phyloP scores from a whole-genome alignment of 2,797 vertebrate species.

The Caiman crocodilus region DNA sequence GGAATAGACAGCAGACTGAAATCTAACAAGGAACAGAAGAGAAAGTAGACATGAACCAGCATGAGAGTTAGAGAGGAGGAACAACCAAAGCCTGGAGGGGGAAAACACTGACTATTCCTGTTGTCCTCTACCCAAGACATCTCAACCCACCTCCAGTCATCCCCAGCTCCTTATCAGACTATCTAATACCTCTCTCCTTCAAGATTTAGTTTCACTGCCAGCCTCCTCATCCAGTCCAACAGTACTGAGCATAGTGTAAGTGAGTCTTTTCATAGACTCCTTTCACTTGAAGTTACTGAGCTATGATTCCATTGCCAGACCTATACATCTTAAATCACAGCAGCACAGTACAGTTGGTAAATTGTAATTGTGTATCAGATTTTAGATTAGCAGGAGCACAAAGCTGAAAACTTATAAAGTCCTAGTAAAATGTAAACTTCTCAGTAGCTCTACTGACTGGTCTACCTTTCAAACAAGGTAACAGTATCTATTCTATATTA shows the following conservation, averaged over 20 bases:
- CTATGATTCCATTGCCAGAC: background rate
- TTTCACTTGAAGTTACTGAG: background rate
- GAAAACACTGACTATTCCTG: no score
- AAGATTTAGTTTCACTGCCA: no score
- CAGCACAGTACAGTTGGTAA: background rate
- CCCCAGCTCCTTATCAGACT: background rate
- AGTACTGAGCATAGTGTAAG: background rate
- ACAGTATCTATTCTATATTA: background rate
- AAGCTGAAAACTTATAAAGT: background rate
- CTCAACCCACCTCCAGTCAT: no score
- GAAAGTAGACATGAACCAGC: no score
- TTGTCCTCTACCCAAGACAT: no score
- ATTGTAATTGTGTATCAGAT: background rate
- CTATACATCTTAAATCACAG: background rate
- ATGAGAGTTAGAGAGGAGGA: no score
- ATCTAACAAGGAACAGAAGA: background rate
- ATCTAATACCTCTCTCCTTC: no score
- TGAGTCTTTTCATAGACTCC: background rate
- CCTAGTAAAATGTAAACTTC: rapidly evolving
- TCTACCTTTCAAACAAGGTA: background rate
- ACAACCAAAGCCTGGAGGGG: background rate
- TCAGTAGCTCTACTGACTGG: background rate
- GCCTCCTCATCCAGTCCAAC: no score
- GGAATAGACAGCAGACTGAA: background rate
- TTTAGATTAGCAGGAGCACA: slow-evolving; percentile 24